Base-by-base conservation (phyloP, 2,113 vertebrate species). In the Eclectus roratus region DNA sequence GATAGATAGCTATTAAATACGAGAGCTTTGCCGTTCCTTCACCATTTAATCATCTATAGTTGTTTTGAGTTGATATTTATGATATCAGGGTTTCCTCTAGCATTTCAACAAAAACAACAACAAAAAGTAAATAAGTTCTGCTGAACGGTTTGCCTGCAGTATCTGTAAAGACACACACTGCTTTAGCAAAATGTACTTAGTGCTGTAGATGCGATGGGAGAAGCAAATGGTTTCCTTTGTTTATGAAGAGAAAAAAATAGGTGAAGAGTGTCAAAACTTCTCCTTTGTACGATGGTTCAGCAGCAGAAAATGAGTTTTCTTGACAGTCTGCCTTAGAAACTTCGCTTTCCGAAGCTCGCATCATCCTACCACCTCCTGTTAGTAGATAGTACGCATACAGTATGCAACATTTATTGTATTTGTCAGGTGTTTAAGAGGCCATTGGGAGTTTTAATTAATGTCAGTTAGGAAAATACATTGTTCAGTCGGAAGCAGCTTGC, bases 381-480 rank as follows among this genome's bases (percentile, higher is more conserved):
- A 97, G 97, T 85, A 97, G 97, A 96, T 95, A 90, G 97, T 95
- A 91, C 3, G 66, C 97, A 97, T 97, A 97, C 97, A 97, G 96
- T 98, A 98, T 98, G 98, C 98, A 98, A 98, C 98, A 98, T 98
- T 98, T 98, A 98, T 98, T 98, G 98, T 98, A 98, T 98, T 98
- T 98, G 97, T 98, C 98, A 98, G 98, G 97, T 98, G 97, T 98
- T 98, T 98, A 98, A 98, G 98, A 98, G 98, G 96, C 98, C 98
- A 98, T 95, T 98, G 98, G 98, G 98, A 98, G 97, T 98, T 98
- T 98, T 98, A 98, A 98, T 99, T 99, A 98, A 98, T 98, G 98
- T 99, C 98, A 99, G 98, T 98, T 98, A 98, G 98, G 97, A 98
- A 98, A 98, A 98, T 98, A 98, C 98, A 98, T 98, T 98, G 98